Conservation (phyloP, 2,113 vertebrate species). For the Kryptolebias marmoratus region DNA sequence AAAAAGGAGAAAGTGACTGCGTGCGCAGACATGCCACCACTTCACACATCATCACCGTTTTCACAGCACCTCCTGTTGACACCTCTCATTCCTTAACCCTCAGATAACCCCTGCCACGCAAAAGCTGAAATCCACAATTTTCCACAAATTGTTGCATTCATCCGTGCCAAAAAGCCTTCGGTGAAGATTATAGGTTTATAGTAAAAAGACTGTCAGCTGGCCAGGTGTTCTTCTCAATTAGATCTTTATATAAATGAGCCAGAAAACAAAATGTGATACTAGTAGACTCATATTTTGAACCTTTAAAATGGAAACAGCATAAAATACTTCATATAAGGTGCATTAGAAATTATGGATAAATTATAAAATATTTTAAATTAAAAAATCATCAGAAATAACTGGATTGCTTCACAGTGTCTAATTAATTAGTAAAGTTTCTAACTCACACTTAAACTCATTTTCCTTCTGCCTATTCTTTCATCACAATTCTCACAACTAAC, state of each 20-base stretch:
- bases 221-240: constrained; percentile 26
- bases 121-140: constrained; percentile 38
- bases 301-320: not conserved
- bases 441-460: too few relatives aligned
- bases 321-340: not conserved
- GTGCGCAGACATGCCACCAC: constrained; percentile 63
- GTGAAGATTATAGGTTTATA: not conserved
- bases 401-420: too few relatives aligned
- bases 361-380: not conserved
- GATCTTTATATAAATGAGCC: not conserved
- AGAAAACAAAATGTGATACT: not conserved
- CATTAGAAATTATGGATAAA: too few relatives aligned
- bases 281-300: not conserved
- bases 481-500: not conserved
- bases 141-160: constrained; percentile 13
- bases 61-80: constrained; percentile 49
- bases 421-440: too few relatives aligned
- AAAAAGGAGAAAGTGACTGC: constrained; percentile 59
- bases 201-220: not conserved
- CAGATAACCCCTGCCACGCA: constrained; percentile 28
- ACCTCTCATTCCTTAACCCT: constrained; percentile 51
- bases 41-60: constrained; percentile 53
- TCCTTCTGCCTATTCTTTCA: not conserved
- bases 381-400: not conserved
- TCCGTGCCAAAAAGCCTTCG: not conserved